phyloP scores from a whole-genome alignment of 2,797 vertebrate genomes.

The Microhierax caerulescens region DNA sequence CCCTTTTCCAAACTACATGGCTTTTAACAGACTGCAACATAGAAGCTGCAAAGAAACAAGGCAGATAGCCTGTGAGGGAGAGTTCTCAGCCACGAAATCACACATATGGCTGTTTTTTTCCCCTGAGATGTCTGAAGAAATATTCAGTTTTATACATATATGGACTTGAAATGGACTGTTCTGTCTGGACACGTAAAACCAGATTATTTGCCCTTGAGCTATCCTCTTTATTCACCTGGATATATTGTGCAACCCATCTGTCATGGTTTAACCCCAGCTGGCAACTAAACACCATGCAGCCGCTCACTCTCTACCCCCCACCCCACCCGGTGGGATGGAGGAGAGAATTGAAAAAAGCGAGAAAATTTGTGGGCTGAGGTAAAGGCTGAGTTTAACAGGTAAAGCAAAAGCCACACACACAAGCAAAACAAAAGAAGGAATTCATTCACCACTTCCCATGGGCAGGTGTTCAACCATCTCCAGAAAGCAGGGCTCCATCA shows the following conservation, averaged over 20 bases:
- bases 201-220: not conserved
- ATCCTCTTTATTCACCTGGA: not conserved
- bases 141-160: not conserved
- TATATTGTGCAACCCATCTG: not conserved
- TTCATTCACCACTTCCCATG: too few relatives aligned
- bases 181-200: not conserved
- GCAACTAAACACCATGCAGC: too few relatives aligned
- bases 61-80: fast-evolving
- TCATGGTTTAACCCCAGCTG: too few relatives aligned
- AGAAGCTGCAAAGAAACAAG: not conserved
- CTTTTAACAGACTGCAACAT: not conserved
- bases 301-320: too few relatives aligned
- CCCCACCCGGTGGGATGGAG: too few relatives aligned
- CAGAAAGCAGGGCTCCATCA: too few relatives aligned
- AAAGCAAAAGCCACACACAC: too few relatives aligned
- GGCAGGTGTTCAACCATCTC: too few relatives aligned
- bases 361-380: too few relatives aligned
- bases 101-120: not conserved
- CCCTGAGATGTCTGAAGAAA: not conserved
- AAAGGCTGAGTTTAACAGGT: too few relatives aligned
- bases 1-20: not conserved
- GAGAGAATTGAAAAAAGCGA: too few relatives aligned
- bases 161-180: not conserved
- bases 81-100: not conserved
- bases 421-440: too few relatives aligned